Base-by-base conservation (phyloP, 2,797 vertebrate species). In the Onychomys arenicola region DNA sequence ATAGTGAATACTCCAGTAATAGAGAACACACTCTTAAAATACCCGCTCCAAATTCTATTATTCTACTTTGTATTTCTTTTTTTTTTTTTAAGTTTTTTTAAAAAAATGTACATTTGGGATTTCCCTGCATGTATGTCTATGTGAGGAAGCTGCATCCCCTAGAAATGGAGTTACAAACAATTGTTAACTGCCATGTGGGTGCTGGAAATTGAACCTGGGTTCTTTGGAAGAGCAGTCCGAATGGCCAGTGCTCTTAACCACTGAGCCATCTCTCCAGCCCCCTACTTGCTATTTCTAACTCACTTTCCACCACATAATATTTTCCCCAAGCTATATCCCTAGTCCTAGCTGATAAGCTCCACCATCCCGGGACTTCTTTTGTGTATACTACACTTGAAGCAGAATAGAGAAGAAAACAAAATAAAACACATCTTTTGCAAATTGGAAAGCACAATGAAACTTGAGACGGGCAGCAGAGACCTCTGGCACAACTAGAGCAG, bases 21-120 rank as follows among this genome's bases (percentile, higher is more conserved):
- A 40, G 49, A 86, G 89, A 95, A 89, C 82, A 67, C 11, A 13
- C 11, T n/a, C 34, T 87, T 77, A 85, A 57, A 92, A 85, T 86
- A 21, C 37, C 4, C n/a, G 34, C 3, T 52, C 52, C 52, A 10
- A 90, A 80, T 57, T 75, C 77, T 67, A 37, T 81, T 71, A 21
- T 92, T 96, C n/a, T 88, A 21, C 19, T 23, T 81, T 61, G 34
- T 55, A 75, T 65, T 65, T 88, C 27, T 59, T 40, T 37, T 37
- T n/a, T 37, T 37, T n/a, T 6, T 37, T 71, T 67, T 14, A 32
- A 49, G 49, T 49, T 67, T 67, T 40, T 37, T 40, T 23, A 5
- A n/a, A n/a, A n/a, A n/a, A 37, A 40, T 25, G 71, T 40, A 23
- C 37, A 73, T 40, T 40, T 37, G 4, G 10, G 71, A 40, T 73